Evolutionary conservation across 2,797 vertebrate species (phyloP), one percentile per base, ranked within the genome.

Genomic region (Pseudomugil tenellus): DNA sequence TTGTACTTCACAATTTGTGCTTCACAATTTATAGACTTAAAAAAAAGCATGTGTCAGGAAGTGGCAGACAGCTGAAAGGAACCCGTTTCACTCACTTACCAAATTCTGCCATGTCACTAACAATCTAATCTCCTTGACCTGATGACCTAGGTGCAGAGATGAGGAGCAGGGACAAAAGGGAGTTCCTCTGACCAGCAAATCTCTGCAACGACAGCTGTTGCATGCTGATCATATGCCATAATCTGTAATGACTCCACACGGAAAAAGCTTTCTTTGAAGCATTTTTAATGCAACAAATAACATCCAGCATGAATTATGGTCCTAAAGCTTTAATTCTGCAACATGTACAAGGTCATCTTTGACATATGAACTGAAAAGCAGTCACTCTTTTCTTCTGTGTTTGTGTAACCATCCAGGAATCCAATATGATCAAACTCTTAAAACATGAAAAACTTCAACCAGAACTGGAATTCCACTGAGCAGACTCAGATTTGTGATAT

Each of bases 81-180:
- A 87, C 84, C 82, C 66, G 81, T 86, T 90, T 86, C 46, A 66
- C 77, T 89, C 81, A 80, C 85, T 83, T 80, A 80, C 71, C 78
- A 85, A 80, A 85, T 85, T 89, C 87, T 83, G 74, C 77, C 77
- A 55, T 63, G 85, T 85, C 81, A 62, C 65, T 71, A 67, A 86
- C 82, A 81, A 84, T 89, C 87, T 92, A 85, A 92, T 93, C 91
- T 89, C 16, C 79, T 25, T 84, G 90, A 92, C 91, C 90, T 28
- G 58, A 48, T 87, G 89, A 92, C 91, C 87, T 52, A 63, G 70
- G 74, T 46, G 53, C 62, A 46, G 43, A 84, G 91, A 92, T 91
- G 91, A 88, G 76, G 63, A 29, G 21, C 78, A 67, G 65, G 57
- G 58, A 78, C 75, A 80, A 83, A 71, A 31, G 63, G 52, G 70